These are phyloP conservation scores for Phytoseiulus persimilis DNA, from an alignment of 2,888 invertebrate genomes.

Conservation along the genomic window DNA sequence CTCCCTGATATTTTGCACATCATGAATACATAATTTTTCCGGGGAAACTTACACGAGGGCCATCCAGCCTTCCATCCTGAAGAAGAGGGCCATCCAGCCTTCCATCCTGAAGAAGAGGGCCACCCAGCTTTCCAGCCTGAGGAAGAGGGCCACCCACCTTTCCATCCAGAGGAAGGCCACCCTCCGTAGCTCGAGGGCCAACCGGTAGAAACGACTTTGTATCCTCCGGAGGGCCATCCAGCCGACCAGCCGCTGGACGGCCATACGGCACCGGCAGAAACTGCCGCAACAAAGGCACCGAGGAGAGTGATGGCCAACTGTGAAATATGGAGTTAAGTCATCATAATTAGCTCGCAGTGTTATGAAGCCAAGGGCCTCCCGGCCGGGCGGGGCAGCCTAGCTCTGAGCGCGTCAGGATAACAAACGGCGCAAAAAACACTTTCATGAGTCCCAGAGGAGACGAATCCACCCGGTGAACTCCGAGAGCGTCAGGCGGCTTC, in stretches of 20 bases:
- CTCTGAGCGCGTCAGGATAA: not conserved
- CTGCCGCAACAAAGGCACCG: constrained; percentile 6
- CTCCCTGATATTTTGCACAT: too few relatives aligned
- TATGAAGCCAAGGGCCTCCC: not conserved
- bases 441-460: not conserved
- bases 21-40: too few relatives aligned
- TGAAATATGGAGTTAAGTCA: not conserved
- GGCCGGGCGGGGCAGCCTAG: not conserved
- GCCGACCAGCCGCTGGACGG: constrained; percentile 9
- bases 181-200: constrained; percentile 13
- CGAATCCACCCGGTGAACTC: not conserved
- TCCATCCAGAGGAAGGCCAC: constrained; percentile 24
- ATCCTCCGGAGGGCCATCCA: constrained; percentile 13
- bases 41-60: too few relatives aligned
- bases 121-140: not conserved
- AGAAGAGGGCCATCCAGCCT: not conserved
- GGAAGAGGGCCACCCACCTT: not conserved
- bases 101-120: not conserved
- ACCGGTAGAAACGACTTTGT: not conserved
- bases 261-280: constrained; percentile 7
- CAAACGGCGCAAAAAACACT: not conserved
- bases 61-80: not conserved
- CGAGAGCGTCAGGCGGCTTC: not conserved
- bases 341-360: not conserved
- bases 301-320: constrained; percentile 7